Evolutionary conservation across 2,797 vertebrate species (phyloP), one percentile per base, ranked within the genome.

Genomic region (Hippopotamyrus pictus): DNA sequence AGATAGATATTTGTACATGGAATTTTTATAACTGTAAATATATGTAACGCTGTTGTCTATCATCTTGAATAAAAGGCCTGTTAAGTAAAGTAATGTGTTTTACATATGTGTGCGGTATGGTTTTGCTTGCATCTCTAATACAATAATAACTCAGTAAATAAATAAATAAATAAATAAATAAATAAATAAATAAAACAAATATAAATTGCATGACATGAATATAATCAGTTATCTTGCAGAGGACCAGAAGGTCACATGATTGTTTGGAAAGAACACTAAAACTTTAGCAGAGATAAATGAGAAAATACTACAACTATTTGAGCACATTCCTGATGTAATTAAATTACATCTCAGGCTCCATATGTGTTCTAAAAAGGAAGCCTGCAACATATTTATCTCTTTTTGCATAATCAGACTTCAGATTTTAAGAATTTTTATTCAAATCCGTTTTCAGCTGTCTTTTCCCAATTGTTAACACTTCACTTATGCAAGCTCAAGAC

Each of bases 271-370:
- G 88, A 91, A 88, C 33, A 22, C 50, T 65, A 87, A 90, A 87
- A 88, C 90, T 85, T n/a, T 57, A 4, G 25, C 76, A 83, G 59
- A 88, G 89, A 92, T 91, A 92, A 91, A 91, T 90, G 91, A 91
- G 90, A 90, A 90, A 91, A 51, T 50, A 59, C 19, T 59, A 8
- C 53, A 85, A 65, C 89, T 90, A 88, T 48, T 73, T 87, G 46
- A 86, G 19, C 29, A 76, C 54, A 6, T 85, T 88, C 51, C 12
- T 48, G 17, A 54, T 82, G 3, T 65, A 84, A 84, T 82, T 82
- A 82, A 59, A 79, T 89, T 46, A 29, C n/a, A 46, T 29, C 46
- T 84, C 82, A 7, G 46, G 46, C 41, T 48, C n/a, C 41, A 25
- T 48, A 85, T 51, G 44, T 25, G 44, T 51, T 50, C 82, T 51